phyloP scores from a whole-genome alignment of 2,888 invertebrate species.

The Thysanoteuthis rhombus region DNA sequence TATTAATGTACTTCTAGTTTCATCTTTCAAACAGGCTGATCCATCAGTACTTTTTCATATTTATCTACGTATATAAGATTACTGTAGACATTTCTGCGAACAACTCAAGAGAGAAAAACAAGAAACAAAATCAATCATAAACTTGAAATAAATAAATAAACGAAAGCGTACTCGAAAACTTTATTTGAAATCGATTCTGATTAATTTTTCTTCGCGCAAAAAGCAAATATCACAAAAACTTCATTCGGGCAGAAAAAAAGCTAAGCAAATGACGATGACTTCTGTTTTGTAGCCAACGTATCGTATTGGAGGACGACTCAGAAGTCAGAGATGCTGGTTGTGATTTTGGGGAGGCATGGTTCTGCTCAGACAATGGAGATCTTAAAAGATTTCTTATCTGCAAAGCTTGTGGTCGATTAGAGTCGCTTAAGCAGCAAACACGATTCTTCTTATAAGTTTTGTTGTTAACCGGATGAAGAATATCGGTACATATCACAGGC shows the following conservation, averaged over 20 bases:
- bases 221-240: background rate
- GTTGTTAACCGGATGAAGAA: background rate
- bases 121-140: too few relatives aligned
- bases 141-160: too few relatives aligned
- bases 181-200: background rate
- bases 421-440: background rate
- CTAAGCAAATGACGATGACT: background rate
- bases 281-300: background rate
- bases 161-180: background rate
- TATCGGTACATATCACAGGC: background rate
- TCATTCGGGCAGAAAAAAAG: background rate
- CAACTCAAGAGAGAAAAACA: too few relatives aligned
- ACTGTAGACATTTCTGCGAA: too few relatives aligned
- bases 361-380: background rate
- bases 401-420: background rate
- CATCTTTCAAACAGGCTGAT: too few relatives aligned
- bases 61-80: too few relatives aligned
- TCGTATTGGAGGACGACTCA: background rate
- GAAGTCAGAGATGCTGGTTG: background rate
- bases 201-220: background rate
- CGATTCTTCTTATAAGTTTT: background rate
- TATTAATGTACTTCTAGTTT: background rate
- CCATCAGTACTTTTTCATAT: too few relatives aligned
- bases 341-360: background rate
- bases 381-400: background rate